Evolutionary conservation across 2,888 invertebrate genomes (phyloP).

Genomic region (Balanococcus diminutus): DNA sequence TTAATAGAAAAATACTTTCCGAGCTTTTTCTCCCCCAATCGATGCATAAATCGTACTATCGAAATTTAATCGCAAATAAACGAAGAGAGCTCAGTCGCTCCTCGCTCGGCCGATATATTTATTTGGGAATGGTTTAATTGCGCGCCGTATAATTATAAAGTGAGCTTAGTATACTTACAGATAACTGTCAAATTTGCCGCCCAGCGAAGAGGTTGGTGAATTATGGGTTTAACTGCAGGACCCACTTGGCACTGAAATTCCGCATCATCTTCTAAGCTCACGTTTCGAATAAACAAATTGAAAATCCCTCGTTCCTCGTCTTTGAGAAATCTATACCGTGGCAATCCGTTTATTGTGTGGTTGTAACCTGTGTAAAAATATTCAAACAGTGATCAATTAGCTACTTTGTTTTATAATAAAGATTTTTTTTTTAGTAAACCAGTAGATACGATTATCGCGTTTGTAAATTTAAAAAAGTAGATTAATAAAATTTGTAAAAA

Average conservation of each 20-base stretch:
- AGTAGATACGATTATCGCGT: too few relatives aligned
- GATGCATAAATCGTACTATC: constrained; percentile 6
- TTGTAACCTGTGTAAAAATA: constrained; percentile 67
- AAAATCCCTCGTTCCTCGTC: constrained; percentile 81
- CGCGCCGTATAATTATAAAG: constrained; percentile 18
- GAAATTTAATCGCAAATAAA: constrained; percentile 39
- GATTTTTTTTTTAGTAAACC: too few relatives aligned
- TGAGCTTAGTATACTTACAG: constrained; percentile 72
- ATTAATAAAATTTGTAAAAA: too few relatives aligned
- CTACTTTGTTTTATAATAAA: too few relatives aligned
- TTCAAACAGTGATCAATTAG: not conserved
- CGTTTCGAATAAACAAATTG: constrained; percentile 87
- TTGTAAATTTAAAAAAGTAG: too few relatives aligned
- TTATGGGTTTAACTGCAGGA: constrained; percentile 77
- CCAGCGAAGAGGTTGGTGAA: constrained; percentile 82
- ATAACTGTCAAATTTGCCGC: constrained; percentile 88
- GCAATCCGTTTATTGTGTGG: constrained; percentile 79
- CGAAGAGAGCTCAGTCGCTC: not conserved
- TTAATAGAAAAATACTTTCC: not conserved
- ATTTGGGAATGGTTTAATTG: constrained; percentile 7
- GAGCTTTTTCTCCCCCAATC: not conserved
- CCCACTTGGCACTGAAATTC: constrained; percentile 97
- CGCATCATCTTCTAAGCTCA: constrained; percentile 88
- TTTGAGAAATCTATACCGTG: constrained; percentile 85
- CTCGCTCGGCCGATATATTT: not conserved